These are phyloP conservation scores for Hofmannophila pseudospretella DNA, from an alignment of 2,888 invertebrate species.

Conservation along the genomic window DNA sequence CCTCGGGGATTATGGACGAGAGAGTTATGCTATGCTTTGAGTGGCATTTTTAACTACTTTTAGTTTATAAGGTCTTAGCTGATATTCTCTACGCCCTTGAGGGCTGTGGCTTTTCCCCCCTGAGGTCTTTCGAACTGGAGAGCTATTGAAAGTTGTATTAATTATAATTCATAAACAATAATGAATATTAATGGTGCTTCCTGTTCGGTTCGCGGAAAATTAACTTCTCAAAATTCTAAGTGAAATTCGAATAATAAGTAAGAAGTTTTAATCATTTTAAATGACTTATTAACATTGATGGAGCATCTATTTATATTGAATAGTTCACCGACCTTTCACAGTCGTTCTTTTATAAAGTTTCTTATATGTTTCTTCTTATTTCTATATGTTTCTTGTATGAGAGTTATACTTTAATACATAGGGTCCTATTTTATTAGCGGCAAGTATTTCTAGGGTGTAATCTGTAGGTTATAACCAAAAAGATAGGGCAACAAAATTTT, in stretches of 20 bases:
- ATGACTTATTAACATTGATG: slow-evolving; percentile 5
- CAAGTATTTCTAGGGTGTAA: too few relatives aligned
- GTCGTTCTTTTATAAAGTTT: too few relatives aligned
- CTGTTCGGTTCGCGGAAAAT: slow-evolving; percentile 26
- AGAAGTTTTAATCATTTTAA: slow-evolving; percentile 14
- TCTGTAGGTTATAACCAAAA: too few relatives aligned
- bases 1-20: too few relatives aligned
- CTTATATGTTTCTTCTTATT: too few relatives aligned
- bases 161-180: slow-evolving; percentile 47
- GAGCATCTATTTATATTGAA: slow-evolving; percentile 1
- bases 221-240: slow-evolving; percentile 18
- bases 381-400: too few relatives aligned
- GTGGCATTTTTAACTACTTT: slow-evolving; percentile 33
- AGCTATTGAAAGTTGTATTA: slow-evolving; percentile 40
- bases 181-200: slow-evolving; percentile 45
- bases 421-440: too few relatives aligned
- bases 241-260: slow-evolving; percentile 17
- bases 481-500: too few relatives aligned
- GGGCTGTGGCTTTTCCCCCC: too few relatives aligned
- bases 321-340: neutral
- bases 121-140: slow-evolving; percentile 19
- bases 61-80: slow-evolving; percentile 25
- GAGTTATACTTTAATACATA: too few relatives aligned
- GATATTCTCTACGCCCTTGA: slow-evolving; percentile 17
- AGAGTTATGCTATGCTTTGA: too few relatives aligned